phyloP scores from a whole-genome alignment of 2,888 invertebrate species.

The Caradrina clavipalpis region DNA sequence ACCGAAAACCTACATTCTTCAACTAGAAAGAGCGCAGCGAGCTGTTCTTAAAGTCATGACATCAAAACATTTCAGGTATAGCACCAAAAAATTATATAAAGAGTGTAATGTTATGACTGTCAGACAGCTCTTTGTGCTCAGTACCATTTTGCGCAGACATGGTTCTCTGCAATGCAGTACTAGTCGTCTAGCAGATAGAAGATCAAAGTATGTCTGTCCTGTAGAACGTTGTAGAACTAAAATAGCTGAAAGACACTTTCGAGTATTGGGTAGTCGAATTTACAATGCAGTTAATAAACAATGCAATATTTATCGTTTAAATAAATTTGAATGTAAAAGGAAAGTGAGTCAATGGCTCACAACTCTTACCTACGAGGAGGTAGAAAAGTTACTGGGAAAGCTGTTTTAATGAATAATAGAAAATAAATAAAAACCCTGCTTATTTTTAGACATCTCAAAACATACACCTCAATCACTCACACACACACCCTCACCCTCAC shows the following conservation, averaged over 20 bases:
- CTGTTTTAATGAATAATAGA: no score
- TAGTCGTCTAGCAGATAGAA: neutral
- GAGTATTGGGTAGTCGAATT: no score
- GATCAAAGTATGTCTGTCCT: neutral
- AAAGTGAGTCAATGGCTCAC: no score
- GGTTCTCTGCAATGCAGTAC: neutral
- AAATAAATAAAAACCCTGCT: no score
- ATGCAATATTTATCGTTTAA: no score
- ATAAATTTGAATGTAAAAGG: no score
- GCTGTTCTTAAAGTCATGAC: conserved; percentile 18
- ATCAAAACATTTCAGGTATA: conserved; percentile 3
- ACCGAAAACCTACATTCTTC: neutral
- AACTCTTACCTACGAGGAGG: neutral
- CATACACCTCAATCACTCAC: no score
- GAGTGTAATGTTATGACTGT: conserved; percentile 8
- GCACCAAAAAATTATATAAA: conserved; percentile 7
- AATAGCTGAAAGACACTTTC: neutral
- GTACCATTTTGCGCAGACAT: neutral
- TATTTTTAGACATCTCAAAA: no score
- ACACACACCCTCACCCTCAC: no score
- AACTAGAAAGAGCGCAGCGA: conserved; percentile 3
- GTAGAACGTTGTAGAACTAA: neutral
- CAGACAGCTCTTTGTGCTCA: conserved; percentile 9
- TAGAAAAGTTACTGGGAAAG: neutral
- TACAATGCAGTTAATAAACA: no score